Conservation (phyloP, 2,113 vertebrate genomes). For the Carettochelys insculpta region DNA sequence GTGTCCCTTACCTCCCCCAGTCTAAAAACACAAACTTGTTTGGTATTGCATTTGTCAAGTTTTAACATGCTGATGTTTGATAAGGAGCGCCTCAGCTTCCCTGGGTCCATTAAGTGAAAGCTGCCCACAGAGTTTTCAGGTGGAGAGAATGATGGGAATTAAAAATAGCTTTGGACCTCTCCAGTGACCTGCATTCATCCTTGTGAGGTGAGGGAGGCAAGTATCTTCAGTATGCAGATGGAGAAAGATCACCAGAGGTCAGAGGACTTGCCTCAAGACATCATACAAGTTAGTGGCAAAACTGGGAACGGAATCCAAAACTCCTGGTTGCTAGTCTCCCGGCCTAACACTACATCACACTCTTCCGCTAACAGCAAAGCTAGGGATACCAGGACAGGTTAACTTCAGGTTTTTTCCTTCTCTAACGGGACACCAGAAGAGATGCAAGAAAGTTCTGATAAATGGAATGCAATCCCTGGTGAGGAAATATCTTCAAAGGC, state of each 20-base stretch:
- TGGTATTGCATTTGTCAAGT: background rate
- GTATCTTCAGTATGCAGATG: background rate
- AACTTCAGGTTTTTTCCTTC: background rate
- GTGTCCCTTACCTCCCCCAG: background rate
- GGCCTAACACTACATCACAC: background rate
- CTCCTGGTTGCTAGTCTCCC: background rate
- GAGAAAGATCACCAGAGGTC: background rate
- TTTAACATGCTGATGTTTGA: background rate
- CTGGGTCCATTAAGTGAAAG: background rate
- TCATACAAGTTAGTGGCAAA: background rate
- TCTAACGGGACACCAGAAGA: background rate
- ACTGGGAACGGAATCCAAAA: background rate
- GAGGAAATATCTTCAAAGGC: background rate
- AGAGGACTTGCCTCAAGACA: background rate
- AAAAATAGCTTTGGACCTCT: background rate
- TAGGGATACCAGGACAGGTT: background rate
- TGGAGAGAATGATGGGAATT: background rate
- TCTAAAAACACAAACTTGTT: background rate
- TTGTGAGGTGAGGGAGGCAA: background rate
- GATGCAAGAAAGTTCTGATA: conserved; percentile 17
- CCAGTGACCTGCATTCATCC: background rate
- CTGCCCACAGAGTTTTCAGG: background rate
- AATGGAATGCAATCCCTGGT: conserved; percentile 10
- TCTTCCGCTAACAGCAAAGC: background rate
- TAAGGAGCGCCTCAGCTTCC: background rate